These are phyloP conservation scores for Fissipunctia ypsillon DNA, from an alignment of 2,888 invertebrate species.

Conservation along the genomic window DNA sequence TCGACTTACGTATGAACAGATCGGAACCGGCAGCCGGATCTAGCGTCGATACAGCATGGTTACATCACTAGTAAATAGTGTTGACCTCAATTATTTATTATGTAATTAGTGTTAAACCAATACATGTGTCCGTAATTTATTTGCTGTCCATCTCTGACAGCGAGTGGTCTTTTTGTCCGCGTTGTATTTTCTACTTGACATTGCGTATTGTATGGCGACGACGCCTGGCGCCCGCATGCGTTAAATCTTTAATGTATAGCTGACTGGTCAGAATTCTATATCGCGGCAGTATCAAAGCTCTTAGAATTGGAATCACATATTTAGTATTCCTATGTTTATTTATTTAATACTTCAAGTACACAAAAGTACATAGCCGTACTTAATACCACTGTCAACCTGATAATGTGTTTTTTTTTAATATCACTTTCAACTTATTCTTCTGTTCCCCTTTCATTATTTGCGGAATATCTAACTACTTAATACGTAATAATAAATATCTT, in stretches of 20 bases:
- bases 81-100: constrained; percentile 77
- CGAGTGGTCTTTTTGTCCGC: constrained; percentile 47
- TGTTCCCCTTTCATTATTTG: neutral
- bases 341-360: too few species aligned
- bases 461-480: too few species aligned
- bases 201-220: constrained; percentile 3
- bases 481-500: too few species aligned
- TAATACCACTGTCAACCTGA: too few species aligned
- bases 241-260: constrained; percentile 19
- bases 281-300: neutral
- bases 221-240: neutral
- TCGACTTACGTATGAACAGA: constrained; percentile 67
- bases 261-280: neutral
- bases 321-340: too few species aligned
- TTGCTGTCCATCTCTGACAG: constrained; percentile 47
- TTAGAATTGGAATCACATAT: neutral
- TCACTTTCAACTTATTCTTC: neutral
- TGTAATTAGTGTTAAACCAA: constrained; percentile 70
- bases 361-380: too few species aligned
- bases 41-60: constrained; percentile 70
- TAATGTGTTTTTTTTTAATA: too few species aligned
- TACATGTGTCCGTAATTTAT: constrained; percentile 57
- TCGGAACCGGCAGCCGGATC: constrained; percentile 80
- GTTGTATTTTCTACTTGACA: constrained; percentile 13
- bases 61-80: constrained; percentile 75